Base-by-base conservation (phyloP, 2,113 vertebrate genomes). In the Ophiodon elongatus region DNA sequence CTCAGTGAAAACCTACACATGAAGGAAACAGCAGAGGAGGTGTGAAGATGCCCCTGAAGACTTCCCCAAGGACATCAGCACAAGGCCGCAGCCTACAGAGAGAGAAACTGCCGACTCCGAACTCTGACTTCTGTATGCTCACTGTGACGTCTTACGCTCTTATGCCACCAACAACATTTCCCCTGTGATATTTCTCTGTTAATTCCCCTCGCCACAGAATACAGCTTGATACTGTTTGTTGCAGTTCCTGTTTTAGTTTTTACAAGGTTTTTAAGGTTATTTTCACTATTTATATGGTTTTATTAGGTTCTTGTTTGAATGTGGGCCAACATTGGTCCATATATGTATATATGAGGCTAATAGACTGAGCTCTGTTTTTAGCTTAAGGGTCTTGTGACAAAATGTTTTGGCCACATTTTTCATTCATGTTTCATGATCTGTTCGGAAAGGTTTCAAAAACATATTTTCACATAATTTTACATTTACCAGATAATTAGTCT, bases 1-100 rank as follows among this genome's bases (percentile, higher is more conserved):
- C 59, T 93, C 94, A 76, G 92, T 94, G 47, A 94, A 93, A 90
- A 93, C 89, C n/a, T 95, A 93, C 89, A 94, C 93, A 83, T 94
- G 93, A 95, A 93, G 81, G 85, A 90, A 79, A 47, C 64, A 4
- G 64, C 71, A 11, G 79, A 39, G 57, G 67, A 81, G 72, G 54
- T 66, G 31, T 76, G 10, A 76, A 57, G 50, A 82, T 14, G 76
- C 52, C 71, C 71, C 76, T 37, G 62, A 74, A 74, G 68, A 76
- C 69, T 37, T 67, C n/a, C 74, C 59, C 60, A 33, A 64, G 60
- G 79, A 85, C 76, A 78, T 83, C 82, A 90, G 87, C 89, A 91
- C 88, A 89, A 84, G 69, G 70, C 63, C 66, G 5, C 23, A 41
- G 50, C 83, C 72, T 70, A 63, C 80, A 80, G 56, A 79, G 73